Percentiles rank a stretch among this genome's conserved stretches.
phyloP scores from a whole-genome alignment of 35 echinoderm and acorn worm genomes.

The Lytechinus pictus region DNA sequence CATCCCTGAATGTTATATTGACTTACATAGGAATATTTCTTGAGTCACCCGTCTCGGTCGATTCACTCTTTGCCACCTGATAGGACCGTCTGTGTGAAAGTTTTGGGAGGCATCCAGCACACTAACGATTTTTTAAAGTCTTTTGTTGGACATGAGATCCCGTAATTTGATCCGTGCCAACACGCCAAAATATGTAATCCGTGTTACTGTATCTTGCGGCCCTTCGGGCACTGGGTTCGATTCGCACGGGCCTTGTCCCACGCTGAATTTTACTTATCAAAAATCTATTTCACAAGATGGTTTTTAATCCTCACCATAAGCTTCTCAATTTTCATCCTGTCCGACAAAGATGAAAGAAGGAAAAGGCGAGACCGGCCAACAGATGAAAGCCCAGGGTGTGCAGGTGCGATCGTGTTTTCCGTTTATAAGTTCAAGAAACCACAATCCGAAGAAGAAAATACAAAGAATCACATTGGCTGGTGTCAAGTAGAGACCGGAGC shows the following conservation, averaged over 20 bases:
- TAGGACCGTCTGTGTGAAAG: not conserved
- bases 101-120: not conserved
- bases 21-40: slow-evolving; percentile 21
- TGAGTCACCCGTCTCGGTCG: slow-evolving; percentile 35
- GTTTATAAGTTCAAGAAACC: not conserved
- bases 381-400: slow-evolving; percentile 25
- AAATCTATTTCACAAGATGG: slow-evolving; percentile 24
- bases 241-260: not conserved
- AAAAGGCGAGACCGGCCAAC: not conserved
- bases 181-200: slow-evolving; percentile 47
- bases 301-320: slow-evolving; percentile 17
- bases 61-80: slow-evolving; percentile 21
- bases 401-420: slow-evolving; percentile 23
- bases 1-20: not conserved
- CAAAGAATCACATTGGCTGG: not conserved
- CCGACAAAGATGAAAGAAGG: slow-evolving; percentile 23
- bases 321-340: slow-evolving; percentile 11
- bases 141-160: not conserved
- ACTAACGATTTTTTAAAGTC: slow-evolving; percentile 11
- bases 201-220: slow-evolving; percentile 28
- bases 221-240: not conserved
- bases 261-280: not conserved
- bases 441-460: not conserved
- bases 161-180: not conserved
- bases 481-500: not conserved